A percentile compares a stretch with the other conserved stretches of the same genome.
These are phyloP conservation scores for Chrysopilus asiliformis DNA, from an alignment of 2,888 invertebrate genomes.

Conservation along the genomic window DNA sequence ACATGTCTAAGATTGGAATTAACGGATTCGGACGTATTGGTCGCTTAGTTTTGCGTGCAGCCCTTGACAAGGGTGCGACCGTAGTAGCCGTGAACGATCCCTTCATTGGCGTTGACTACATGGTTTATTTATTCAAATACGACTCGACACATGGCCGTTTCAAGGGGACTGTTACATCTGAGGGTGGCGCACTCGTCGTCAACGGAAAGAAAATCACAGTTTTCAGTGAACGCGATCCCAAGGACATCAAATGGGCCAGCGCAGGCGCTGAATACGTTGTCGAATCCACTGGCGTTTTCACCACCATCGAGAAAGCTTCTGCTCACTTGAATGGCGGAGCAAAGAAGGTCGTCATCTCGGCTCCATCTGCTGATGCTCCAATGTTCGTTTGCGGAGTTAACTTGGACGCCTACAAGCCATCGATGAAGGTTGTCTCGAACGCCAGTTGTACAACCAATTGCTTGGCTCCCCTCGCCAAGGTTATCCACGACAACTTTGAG, in stretches of 20 bases:
- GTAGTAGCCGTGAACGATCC: constrained; percentile 95
- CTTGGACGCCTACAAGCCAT: constrained; percentile 72
- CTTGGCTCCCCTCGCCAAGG: constrained; percentile 92
- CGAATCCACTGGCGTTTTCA: constrained; percentile 97
- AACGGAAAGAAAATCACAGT: constrained; percentile 79
- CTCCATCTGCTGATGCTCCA: constrained; percentile 97
- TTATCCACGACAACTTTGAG: constrained; percentile 89
- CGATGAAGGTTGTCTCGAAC: constrained; percentile 76
- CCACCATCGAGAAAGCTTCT: constrained; percentile 82
- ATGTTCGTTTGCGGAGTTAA: constrained; percentile 99
- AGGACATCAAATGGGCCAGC: constrained; percentile 71
- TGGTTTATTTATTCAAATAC: constrained; percentile 97
- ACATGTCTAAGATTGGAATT: constrained; percentile 79
- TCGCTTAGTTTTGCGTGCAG: constrained; percentile 37
- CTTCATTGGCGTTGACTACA: constrained; percentile 90
- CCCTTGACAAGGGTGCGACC: constrained; percentile 59
- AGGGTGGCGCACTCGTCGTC: constrained; percentile 66
- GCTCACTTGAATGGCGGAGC: constrained; percentile 84
- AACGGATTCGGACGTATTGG: constrained; percentile 93
- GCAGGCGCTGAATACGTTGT: constrained; percentile 93
- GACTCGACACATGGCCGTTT: constrained; percentile 97
- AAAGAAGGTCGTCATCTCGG: constrained; percentile 94
- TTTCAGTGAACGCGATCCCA: constrained; percentile 37
- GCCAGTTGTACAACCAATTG: constrained; percentile 99
- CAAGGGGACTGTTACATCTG: constrained; percentile 71